These are phyloP conservation scores for Rhamphomyia laevipes DNA, from an alignment of 2,888 invertebrate species.

Conservation along the genomic window DNA sequence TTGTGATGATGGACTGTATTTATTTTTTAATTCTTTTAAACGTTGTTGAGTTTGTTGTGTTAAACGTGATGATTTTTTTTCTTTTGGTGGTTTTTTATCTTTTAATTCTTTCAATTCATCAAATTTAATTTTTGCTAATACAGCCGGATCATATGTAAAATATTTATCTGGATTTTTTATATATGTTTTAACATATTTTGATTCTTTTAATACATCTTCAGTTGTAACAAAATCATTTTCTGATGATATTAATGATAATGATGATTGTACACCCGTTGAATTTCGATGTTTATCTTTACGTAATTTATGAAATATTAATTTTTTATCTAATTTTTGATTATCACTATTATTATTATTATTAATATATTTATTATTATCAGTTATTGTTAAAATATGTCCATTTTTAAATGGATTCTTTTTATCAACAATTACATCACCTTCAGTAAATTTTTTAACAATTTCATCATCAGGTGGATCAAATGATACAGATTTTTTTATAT, in stretches of 20 bases:
- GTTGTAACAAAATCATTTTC: conserved; percentile 31
- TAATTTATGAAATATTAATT: background rate
- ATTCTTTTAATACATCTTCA: conserved; percentile 36
- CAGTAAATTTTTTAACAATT: conserved; percentile 31
- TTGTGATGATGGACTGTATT: conserved; percentile 9
- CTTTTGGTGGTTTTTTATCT: conserved; percentile 23
- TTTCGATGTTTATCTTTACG: conserved; percentile 14
- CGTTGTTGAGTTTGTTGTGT: conserved; percentile 20
- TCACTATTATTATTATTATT: background rate
- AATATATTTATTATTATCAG: background rate
- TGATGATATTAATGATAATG: conserved; percentile 10
- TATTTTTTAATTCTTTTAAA: conserved; percentile 22
- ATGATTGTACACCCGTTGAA: conserved; percentile 15
- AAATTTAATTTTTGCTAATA: conserved; percentile 30
- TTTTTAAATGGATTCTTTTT: conserved; percentile 35
- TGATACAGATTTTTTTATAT: conserved; percentile 29
- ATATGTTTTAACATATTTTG: conserved; percentile 37
- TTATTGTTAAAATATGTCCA: conserved; percentile 15
- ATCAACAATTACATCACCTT: conserved; percentile 35
- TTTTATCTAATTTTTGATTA: background rate
- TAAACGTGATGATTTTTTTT: conserved; percentile 14
- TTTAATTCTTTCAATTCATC: conserved; percentile 28
- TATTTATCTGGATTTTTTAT: conserved; percentile 37
- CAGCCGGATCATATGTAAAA: conserved; percentile 35
- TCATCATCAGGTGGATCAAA: conserved; percentile 32